Conservation (phyloP, 2,797 vertebrate species). For the Brachymystax lenok region DNA sequence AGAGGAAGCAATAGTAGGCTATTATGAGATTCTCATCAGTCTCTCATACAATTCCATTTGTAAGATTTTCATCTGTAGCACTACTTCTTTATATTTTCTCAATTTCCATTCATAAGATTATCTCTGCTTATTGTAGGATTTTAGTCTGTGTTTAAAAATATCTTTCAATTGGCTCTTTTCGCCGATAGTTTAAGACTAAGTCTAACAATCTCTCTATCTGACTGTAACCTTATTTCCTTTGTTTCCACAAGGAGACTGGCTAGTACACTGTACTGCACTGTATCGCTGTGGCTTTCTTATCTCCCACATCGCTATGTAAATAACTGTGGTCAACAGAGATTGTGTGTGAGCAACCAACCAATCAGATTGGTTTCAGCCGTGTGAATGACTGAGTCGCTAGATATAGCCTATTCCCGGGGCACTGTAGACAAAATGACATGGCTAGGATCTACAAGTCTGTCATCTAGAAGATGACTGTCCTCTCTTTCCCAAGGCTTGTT, state of each 20-base stretch:
- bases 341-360: not conserved
- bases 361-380: conserved; percentile 21
- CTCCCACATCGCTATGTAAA: conserved; percentile 31
- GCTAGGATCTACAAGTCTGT: not conserved
- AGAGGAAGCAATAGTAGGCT: not conserved
- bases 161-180: not conserved
- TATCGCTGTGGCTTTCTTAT: conserved; percentile 7
- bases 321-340: conserved; percentile 20
- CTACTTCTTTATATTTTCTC: not conserved
- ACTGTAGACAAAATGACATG: not conserved
- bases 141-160: not conserved
- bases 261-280: not conserved
- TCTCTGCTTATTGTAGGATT: not conserved
- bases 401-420: conserved; percentile 8
- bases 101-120: not conserved
- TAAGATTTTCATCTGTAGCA: not conserved
- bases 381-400: not conserved
- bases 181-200: conserved; percentile 8
- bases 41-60: not conserved
- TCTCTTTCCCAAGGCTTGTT: not conserved
- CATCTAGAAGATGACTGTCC: not conserved
- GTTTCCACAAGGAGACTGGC: not conserved
- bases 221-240: not conserved
- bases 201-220: not conserved
- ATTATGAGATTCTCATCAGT: not conserved